Evolutionary conservation across 2,113 vertebrate genomes (phyloP).

Genomic region (Forbesichthys agassizii): DNA sequence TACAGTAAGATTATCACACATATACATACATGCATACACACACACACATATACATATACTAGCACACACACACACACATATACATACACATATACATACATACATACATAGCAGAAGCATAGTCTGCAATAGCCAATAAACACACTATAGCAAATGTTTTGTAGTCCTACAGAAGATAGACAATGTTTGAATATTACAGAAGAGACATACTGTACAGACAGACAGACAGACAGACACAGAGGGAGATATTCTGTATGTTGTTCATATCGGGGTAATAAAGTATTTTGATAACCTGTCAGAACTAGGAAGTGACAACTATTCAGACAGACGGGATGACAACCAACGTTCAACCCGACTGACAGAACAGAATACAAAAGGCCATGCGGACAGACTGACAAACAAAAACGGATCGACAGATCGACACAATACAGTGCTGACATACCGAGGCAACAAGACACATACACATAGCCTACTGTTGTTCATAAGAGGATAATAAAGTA

Average conservation of each 20-base stretch:
- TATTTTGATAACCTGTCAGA: too few relatives aligned
- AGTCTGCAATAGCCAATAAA: too few relatives aligned
- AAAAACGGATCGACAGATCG: background rate
- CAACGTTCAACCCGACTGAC: background rate
- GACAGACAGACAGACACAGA: background rate
- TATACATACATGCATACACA: too few relatives aligned
- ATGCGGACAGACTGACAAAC: conserved; percentile 14
- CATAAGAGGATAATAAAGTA: background rate
- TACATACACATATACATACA: too few relatives aligned
- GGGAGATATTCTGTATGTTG: background rate
- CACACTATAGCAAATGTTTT: too few relatives aligned
- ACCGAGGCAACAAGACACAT: background rate
- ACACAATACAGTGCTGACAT: background rate
- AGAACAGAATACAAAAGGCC: background rate
- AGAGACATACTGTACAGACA: background rate
- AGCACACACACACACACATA: too few relatives aligned
- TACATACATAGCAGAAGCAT: too few relatives aligned
- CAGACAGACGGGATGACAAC: background rate
- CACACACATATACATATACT: too few relatives aligned
- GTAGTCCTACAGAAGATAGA: too few relatives aligned
- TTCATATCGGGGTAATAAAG: too few relatives aligned
- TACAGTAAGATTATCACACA: too few relatives aligned
- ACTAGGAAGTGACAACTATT: background rate
- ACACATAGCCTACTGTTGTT: background rate
- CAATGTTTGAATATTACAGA: too few relatives aligned